Evolutionary conservation across 2,113 vertebrate species (phyloP).

Genomic region (Brachyhypopomus gauderio): DNA sequence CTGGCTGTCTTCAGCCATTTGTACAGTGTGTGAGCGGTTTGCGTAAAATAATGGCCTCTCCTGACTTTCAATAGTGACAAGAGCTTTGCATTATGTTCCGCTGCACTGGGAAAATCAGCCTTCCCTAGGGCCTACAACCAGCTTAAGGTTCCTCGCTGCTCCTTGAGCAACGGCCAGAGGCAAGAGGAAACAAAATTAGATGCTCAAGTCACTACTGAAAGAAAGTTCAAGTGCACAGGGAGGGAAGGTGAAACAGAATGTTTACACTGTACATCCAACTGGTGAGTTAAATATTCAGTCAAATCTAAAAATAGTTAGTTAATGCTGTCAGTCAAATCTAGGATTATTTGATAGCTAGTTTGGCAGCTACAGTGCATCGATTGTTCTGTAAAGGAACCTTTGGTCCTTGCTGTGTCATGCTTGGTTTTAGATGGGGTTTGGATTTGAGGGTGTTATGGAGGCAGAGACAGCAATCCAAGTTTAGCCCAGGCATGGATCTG

Average conservation of each 20-base stretch:
- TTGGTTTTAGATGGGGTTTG: not conserved
- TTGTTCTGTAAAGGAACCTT: not conserved
- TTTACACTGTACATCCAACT: too few relatives aligned
- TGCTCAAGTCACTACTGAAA: not conserved
- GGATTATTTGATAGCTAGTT: not conserved
- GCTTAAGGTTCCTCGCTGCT: not conserved
- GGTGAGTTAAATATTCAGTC: not conserved
- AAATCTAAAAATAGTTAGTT: not conserved
- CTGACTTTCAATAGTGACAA: not conserved
- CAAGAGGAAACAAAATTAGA: not conserved
- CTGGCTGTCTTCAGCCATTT: conserved; percentile 34
- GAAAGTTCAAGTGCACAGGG: not conserved
- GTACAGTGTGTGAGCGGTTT: conserved; percentile 35
- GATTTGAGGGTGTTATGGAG: not conserved
- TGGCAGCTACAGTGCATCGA: too few relatives aligned
- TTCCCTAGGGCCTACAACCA: not conserved
- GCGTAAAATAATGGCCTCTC: conserved; percentile 34
- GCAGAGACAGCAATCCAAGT: too few relatives aligned
- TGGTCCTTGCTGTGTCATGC: not conserved
- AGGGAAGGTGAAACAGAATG: too few relatives aligned
- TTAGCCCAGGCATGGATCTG: too few relatives aligned
- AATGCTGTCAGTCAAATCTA: not conserved
- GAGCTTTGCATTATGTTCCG: not conserved
- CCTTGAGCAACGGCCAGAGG: not conserved
- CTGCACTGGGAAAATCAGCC: not conserved